These are phyloP conservation scores for Puma concolor DNA, from an alignment of 2,113 vertebrate genomes.

Conservation along the genomic window DNA sequence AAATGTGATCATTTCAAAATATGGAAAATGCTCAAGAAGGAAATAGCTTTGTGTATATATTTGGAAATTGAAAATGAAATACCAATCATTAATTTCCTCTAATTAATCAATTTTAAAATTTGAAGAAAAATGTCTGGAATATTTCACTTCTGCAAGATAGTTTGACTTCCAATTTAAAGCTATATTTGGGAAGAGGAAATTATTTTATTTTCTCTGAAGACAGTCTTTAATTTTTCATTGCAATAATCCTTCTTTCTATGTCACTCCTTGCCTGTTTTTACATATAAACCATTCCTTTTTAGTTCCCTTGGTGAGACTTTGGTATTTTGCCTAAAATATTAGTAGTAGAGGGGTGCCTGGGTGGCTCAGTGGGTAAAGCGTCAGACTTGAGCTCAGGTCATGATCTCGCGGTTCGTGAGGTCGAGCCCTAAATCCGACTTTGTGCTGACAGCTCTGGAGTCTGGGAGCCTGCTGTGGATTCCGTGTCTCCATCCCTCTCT, in stretches of 20 bases:
- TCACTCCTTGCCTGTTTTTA: neutral
- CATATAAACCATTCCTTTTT: neutral
- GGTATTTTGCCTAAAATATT: constrained; percentile 10
- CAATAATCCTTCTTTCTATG: neutral
- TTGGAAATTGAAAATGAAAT: neutral
- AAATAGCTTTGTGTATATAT: neutral
- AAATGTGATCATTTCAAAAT: constrained; percentile 36
- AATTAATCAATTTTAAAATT: neutral
- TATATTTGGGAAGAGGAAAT: neutral
- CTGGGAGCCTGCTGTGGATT: no score
- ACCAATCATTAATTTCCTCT: neutral
- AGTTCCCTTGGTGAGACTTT: neutral
- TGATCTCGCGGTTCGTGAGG: no score
- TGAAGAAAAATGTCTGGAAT: neutral
- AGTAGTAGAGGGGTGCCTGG: neutral
- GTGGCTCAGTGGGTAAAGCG: no score
- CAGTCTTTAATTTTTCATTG: neutral
- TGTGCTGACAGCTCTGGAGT: no score
- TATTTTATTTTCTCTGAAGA: neutral
- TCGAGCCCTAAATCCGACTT: no score
- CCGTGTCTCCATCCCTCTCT: no score
- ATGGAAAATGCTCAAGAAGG: neutral
- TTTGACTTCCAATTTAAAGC: neutral
- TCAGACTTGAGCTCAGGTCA: no score
- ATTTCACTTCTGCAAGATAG: neutral